phyloP scores from a whole-genome alignment of 2,797 vertebrate genomes.

The Alcedo quadribrachys region DNA sequence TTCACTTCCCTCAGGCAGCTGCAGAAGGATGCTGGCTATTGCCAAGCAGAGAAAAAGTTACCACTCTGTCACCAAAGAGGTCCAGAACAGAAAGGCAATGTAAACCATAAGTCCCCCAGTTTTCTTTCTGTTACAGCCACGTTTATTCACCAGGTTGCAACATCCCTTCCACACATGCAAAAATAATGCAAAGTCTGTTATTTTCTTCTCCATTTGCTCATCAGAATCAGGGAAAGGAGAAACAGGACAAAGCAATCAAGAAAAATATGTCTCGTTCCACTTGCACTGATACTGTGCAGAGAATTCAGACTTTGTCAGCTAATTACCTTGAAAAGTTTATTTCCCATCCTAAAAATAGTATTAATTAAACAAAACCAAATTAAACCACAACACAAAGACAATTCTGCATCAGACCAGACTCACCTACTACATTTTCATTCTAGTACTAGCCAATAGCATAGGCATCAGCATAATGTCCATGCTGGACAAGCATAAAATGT shows the following conservation, averaged over 20 bases:
- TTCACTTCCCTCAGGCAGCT: constrained; percentile 47
- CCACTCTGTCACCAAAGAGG: not conserved
- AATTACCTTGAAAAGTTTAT: not conserved
- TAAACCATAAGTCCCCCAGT: not conserved
- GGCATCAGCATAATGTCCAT: not conserved
- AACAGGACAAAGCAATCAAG: not conserved
- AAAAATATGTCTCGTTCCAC: not conserved
- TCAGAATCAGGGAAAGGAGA: not conserved
- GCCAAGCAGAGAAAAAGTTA: constrained; percentile 25
- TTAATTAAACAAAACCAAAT: not conserved
- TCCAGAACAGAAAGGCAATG: not conserved
- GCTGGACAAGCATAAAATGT: not conserved
- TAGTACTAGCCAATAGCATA: not conserved
- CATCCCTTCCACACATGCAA: not conserved
- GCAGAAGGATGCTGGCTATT: constrained; percentile 17
- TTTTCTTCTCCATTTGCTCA: not conserved
- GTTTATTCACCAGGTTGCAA: not conserved
- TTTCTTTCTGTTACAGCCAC: not conserved
- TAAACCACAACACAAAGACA: not conserved
- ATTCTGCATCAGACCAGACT: not conserved
- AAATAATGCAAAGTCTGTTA: not conserved
- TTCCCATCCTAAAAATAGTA: not conserved
- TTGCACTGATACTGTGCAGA: not conserved
- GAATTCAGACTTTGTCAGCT: not conserved
- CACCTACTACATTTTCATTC: not conserved